Evolutionary conservation across 2,888 invertebrate species (phyloP).

Genomic region (Ischnura elegans): DNA sequence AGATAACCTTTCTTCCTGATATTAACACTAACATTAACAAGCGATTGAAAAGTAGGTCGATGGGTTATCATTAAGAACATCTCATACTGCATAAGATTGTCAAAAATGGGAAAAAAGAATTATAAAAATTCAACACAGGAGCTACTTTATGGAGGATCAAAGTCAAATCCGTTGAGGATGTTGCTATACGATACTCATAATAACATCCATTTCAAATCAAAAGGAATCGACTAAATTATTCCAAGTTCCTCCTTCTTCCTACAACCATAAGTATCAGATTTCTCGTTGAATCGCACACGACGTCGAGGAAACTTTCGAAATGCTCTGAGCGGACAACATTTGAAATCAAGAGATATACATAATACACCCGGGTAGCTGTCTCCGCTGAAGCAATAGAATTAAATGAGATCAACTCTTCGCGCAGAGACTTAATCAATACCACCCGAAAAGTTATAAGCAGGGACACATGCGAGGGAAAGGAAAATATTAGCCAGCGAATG

Average conservation of each 20-base stretch:
- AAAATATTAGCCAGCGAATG: not conserved
- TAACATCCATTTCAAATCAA: not conserved
- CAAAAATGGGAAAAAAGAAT: too few relatives aligned
- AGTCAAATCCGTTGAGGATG: too few relatives aligned
- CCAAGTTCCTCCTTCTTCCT: not conserved
- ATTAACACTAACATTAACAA: too few relatives aligned
- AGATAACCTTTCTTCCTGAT: too few relatives aligned
- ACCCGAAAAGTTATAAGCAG: not conserved
- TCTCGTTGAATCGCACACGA: not conserved
- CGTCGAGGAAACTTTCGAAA: not conserved
- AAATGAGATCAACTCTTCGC: slow-evolving; percentile 18
- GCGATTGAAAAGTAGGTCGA: too few relatives aligned
- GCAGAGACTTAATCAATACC: slow-evolving; percentile 2
- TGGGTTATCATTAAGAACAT: too few relatives aligned
- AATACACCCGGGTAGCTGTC: not conserved
- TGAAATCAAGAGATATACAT: not conserved
- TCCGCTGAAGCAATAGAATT: slow-evolving; percentile 14
- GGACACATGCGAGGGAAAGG: not conserved
- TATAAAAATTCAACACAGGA: too few relatives aligned
- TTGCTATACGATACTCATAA: too few relatives aligned
- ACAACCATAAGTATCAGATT: not conserved
- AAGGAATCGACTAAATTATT: not conserved
- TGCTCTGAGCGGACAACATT: not conserved
- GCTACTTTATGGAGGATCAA: too few relatives aligned
- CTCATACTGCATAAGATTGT: too few relatives aligned